phyloP scores from a whole-genome alignment of 2,888 invertebrate species.

The Helleia helle region DNA sequence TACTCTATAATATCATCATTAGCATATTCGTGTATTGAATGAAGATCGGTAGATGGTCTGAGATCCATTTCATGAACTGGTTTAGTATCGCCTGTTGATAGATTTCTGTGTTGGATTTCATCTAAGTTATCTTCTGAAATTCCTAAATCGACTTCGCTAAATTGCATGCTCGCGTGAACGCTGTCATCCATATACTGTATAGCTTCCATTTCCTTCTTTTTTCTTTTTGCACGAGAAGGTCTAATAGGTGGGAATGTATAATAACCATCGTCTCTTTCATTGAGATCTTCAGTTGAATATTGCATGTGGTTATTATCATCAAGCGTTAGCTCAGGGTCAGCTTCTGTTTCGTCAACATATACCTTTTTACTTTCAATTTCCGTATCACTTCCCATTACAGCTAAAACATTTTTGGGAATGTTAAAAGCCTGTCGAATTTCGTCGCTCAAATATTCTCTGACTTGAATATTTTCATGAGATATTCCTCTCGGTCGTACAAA shows the following conservation, averaged over 20 bases:
- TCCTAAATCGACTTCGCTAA: conserved; percentile 58
- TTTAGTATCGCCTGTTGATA: conserved; percentile 31
- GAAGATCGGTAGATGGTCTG: conserved; percentile 42
- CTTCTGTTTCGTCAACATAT: conserved; percentile 52
- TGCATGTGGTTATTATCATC: conserved; percentile 46
- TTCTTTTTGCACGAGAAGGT: conserved; percentile 71
- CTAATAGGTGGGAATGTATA: conserved; percentile 72
- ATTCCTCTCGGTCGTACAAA: conserved; percentile 87
- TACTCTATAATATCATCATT: conserved; percentile 71
- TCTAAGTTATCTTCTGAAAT: conserved; percentile 69
- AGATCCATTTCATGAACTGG: conserved; percentile 39
- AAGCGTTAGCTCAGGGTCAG: conserved; percentile 49
- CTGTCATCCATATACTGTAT: conserved; percentile 60
- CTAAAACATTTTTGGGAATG: conserved; percentile 78
- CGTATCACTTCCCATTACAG: conserved; percentile 73
- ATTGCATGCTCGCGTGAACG: conserved; percentile 54
- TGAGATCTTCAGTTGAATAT: conserved; percentile 57
- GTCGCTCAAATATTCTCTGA: conserved; percentile 83
- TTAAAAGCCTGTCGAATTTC: conserved; percentile 87
- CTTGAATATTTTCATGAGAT: conserved; percentile 86
- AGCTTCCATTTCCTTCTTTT: conserved; percentile 52
- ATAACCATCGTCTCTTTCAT: conserved; percentile 67
- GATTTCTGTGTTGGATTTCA: conserved; percentile 30
- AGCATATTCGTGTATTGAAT: conserved; percentile 60
- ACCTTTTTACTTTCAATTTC: conserved; percentile 41